Percentiles rank a stretch among this genome's conserved stretches.
phyloP scores from a whole-genome alignment of 2,888 invertebrate species.

The Oligia latruncula region DNA sequence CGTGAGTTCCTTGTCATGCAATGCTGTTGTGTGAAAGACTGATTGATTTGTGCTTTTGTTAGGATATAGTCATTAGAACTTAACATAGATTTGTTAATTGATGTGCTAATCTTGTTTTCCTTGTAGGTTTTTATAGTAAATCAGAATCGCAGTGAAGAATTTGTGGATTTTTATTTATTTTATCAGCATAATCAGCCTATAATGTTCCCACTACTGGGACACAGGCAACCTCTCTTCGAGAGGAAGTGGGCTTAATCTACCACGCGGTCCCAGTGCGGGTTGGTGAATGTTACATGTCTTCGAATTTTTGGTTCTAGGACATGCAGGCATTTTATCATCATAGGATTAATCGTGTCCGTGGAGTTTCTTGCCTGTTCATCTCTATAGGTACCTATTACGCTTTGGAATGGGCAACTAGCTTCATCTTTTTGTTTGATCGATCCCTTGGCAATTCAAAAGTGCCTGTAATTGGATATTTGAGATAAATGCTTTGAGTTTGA shows the following conservation, averaged over 20 bases:
- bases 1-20: slow-evolving; percentile 42
- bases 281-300: not conserved
- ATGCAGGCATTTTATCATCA: too few species aligned
- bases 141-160: not conserved
- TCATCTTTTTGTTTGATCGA: not conserved
- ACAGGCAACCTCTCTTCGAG: not conserved
- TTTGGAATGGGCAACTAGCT: not conserved
- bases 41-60: slow-evolving; percentile 15
- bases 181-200: not conserved
- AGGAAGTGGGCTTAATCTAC: too few species aligned
- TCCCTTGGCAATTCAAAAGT: not conserved
- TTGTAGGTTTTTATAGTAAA: not conserved
- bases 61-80: slow-evolving; percentile 12
- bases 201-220: not conserved
- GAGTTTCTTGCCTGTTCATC: not conserved
- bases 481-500: not conserved
- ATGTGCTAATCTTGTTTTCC: slow-evolving; percentile 19
- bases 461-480: not conserved
- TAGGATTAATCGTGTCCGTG: not conserved
- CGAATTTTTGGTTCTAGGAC: not conserved
- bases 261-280: not conserved
- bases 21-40: not conserved
- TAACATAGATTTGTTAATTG: slow-evolving; percentile 31
- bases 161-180: not conserved
- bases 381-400: not conserved